Evolutionary conservation across 2,888 invertebrate species (phyloP).

Genomic region (Thecocarcelia acutangulata): DNA sequence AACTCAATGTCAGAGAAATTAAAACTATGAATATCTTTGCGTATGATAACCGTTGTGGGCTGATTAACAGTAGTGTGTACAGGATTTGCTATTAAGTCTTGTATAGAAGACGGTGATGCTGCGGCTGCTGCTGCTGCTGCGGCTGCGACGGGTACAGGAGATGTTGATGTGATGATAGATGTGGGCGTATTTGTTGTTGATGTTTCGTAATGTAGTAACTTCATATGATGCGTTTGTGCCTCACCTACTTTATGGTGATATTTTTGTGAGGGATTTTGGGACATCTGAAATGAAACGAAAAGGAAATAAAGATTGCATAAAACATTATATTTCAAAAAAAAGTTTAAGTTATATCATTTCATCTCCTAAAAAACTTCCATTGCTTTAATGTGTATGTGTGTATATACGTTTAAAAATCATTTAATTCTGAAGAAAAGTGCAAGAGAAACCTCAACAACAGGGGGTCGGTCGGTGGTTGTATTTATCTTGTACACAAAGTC

Average conservation of each 20-base stretch:
- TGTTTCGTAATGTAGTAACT: constrained; percentile 61
- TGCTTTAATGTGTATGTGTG: constrained; percentile 15
- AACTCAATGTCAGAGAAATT: constrained; percentile 81
- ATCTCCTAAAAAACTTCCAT: background rate
- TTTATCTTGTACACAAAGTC: constrained; percentile 41
- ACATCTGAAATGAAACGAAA: constrained; percentile 51
- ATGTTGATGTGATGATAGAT: constrained; percentile 60
- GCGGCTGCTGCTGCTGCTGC: constrained; percentile 50
- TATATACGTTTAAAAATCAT: constrained; percentile 25
- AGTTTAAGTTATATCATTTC: constrained; percentile 25
- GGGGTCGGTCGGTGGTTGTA: constrained; percentile 63
- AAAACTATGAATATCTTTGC: constrained; percentile 81
- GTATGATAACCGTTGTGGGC: constrained; percentile 80
- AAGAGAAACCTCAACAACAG: constrained; percentile 54
- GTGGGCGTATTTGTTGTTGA: constrained; percentile 57
- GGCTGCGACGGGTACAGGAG: constrained; percentile 38
- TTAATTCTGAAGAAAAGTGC: constrained; percentile 48
- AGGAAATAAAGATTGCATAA: too few relatives aligned
- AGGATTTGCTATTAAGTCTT: constrained; percentile 64
- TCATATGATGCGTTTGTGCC: constrained; percentile 63
- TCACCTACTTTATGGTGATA: constrained; percentile 61
- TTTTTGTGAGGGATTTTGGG: constrained; percentile 66
- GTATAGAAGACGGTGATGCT: constrained; percentile 49
- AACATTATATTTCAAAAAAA: constrained; percentile 15
- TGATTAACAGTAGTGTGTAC: constrained; percentile 68